phyloP scores from a whole-genome alignment of 1,140 invertebrate species.

The Arion vulgaris region DNA sequence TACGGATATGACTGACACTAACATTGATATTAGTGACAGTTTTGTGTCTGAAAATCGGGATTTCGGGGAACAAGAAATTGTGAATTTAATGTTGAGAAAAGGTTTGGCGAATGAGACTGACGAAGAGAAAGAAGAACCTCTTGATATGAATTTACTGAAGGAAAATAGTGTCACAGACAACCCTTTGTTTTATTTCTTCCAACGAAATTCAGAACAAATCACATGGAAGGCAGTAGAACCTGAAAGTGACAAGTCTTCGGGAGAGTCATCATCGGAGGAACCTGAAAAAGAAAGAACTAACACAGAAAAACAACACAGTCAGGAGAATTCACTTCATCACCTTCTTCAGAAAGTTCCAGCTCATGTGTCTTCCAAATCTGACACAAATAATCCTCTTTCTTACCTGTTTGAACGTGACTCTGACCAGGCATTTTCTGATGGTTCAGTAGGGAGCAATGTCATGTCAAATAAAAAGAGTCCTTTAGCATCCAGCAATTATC shows the following conservation, averaged over 20 bases:
- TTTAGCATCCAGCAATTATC: no score
- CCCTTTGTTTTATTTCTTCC: conserved; percentile 21
- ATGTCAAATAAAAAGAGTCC: background rate
- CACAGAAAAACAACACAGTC: background rate
- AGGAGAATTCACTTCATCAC: background rate
- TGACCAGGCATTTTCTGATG: background rate
- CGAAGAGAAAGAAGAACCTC: background rate
- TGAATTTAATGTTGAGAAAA: background rate
- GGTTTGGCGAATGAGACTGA: background rate
- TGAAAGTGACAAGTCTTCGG: background rate
- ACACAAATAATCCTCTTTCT: background rate
- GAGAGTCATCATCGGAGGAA: background rate
- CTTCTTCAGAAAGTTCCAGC: background rate
- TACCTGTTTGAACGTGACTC: conserved; percentile 1
- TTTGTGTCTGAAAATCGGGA: background rate
- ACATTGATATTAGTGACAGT: background rate
- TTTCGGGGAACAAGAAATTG: background rate
- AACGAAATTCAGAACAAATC: conserved; percentile 1
- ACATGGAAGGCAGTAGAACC: background rate
- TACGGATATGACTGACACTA: background rate
- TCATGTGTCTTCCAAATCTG: background rate
- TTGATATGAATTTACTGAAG: background rate
- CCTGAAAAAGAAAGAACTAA: background rate
- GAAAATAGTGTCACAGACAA: conserved; percentile 12
- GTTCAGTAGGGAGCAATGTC: background rate